A percentile compares a stretch with the other conserved stretches of the same genome.
These are phyloP conservation scores for Rhyacophila brunnea DNA, from an alignment of 1,140 invertebrate genomes.

Conservation along the genomic window DNA sequence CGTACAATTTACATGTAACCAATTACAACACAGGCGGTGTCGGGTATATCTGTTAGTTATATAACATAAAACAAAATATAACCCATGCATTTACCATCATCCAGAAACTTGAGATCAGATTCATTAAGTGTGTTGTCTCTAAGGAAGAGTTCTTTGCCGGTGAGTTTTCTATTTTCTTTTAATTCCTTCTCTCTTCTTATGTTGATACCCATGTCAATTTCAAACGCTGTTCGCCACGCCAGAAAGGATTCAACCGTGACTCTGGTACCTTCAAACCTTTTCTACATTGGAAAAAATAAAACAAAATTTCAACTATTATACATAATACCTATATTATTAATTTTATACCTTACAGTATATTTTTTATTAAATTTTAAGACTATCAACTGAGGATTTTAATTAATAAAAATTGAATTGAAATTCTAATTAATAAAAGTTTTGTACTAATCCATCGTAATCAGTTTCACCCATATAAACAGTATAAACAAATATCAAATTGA, in stretches of 20 bases:
- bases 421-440: no score
- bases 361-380: no score
- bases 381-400: no score
- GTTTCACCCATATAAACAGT: no score
- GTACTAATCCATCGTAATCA: no score
- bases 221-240: conserved; percentile 92
- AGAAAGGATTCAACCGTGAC: conserved; percentile 96
- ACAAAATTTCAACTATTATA: no score
- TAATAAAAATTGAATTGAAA: no score
- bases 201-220: conserved; percentile 81
- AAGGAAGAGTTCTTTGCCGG: conserved; percentile 89
- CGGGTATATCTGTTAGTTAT: not conserved
- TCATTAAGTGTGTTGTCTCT: conserved; percentile 88
- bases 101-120: conserved; percentile 92
- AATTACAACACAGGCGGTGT: no score
- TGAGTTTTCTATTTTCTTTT: conserved; percentile 72
- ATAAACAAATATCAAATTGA: no score
- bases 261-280: conserved; percentile 92
- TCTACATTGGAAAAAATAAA: conserved; percentile 55
- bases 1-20: no score
- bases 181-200: conserved; percentile 70
- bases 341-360: no score
- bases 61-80: conserved; percentile 16
- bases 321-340: no score
- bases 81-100: conserved; percentile 69